These are phyloP conservation scores for Myzus persicae DNA, from an alignment of 1,140 invertebrate species.

Conservation along the genomic window DNA sequence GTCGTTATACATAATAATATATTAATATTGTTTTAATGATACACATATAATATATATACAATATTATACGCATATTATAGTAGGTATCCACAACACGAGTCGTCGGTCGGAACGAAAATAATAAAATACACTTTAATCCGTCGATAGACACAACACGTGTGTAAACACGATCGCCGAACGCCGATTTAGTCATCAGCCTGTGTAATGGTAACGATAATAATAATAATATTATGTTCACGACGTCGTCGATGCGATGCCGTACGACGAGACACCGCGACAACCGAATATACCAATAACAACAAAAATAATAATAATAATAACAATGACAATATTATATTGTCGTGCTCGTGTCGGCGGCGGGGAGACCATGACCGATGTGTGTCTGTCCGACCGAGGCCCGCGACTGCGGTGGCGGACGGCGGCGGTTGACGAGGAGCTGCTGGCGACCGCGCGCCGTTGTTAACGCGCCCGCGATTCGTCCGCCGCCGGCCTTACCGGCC, in stretches of 20 bases:
- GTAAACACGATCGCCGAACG: background rate
- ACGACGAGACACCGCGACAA: no score
- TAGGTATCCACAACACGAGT: background rate
- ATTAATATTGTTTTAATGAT: background rate
- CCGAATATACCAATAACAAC: no score
- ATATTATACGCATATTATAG: background rate
- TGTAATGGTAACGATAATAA: no score
- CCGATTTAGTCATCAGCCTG: conserved; percentile 29
- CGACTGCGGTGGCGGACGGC: background rate
- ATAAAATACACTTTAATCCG: no score
- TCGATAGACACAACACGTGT: background rate
- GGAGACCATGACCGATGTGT: conserved; percentile 52
- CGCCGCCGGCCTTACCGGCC: background rate
- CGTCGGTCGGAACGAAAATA: background rate
- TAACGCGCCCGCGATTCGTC: conserved; percentile 32
- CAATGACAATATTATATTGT: background rate
- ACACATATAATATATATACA: no score
- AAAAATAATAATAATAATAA: no score
- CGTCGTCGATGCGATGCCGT: no score
- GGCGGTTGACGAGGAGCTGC: background rate
- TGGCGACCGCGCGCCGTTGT: background rate
- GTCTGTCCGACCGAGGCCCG: conserved; percentile 22
- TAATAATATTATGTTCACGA: no score
- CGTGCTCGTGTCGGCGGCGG: background rate
- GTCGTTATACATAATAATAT: background rate